These are phyloP conservation scores for Vollenhovia emeryi DNA, from an alignment of 1,140 invertebrate genomes.

Conservation along the genomic window DNA sequence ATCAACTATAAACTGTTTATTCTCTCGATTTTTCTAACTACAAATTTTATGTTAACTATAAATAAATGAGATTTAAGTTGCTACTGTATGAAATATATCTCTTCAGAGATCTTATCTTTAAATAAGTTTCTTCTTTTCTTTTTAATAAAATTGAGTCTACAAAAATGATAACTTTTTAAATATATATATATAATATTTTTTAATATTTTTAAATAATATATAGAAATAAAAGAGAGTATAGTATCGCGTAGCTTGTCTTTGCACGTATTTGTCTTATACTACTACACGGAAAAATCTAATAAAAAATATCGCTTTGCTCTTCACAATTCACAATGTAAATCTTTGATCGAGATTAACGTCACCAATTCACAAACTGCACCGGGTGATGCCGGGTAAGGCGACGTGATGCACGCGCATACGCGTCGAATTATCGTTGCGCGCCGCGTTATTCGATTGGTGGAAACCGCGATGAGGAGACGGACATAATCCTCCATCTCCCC, in stretches of 20 bases:
- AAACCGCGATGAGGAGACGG: neutral
- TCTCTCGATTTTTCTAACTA: neutral
- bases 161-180: neutral
- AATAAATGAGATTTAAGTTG: neutral
- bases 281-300: neutral
- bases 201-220: neutral
- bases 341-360: neutral
- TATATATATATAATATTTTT: neutral
- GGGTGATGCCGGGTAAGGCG: slow-evolving; percentile 9
- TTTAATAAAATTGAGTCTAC: neutral
- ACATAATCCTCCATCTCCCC: slow-evolving; percentile 41
- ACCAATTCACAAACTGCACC: neutral
- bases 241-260: neutral
- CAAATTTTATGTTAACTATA: neutral
- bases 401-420: slow-evolving; percentile 24
- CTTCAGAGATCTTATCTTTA: neutral
- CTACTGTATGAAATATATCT: neutral
- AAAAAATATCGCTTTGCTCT: neutral
- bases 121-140: neutral
- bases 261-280: neutral
- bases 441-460: slow-evolving; percentile 44
- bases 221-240: neutral
- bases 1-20: neutral
- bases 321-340: neutral
- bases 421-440: slow-evolving; percentile 31